phyloP scores from a whole-genome alignment of 2,888 invertebrate species.

The Tetragonisca angustula region DNA sequence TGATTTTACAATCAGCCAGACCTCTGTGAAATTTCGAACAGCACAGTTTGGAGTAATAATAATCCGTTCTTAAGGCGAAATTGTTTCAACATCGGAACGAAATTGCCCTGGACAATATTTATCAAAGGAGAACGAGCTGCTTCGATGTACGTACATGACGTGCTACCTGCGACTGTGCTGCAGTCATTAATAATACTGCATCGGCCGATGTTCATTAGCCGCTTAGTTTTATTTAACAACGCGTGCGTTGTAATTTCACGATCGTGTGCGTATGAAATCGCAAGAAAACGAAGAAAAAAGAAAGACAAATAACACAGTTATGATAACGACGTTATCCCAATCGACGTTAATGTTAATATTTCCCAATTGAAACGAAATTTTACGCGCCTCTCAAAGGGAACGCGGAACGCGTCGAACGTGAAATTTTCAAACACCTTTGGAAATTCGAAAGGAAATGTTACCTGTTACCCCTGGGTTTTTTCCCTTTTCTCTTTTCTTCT shows the following conservation, averaged over 20 bases:
- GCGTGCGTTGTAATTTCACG: background rate
- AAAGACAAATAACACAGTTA: background rate
- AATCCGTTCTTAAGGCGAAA: background rate
- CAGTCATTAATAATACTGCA: background rate
- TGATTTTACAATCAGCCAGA: background rate
- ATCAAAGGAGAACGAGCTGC: background rate
- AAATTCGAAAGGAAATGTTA: background rate
- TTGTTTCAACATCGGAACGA: background rate
- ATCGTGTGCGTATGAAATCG: background rate
- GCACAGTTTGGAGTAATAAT: background rate
- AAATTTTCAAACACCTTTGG: background rate
- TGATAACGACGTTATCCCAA: background rate
- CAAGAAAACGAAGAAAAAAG: too few relatives aligned
- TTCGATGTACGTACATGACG: background rate
- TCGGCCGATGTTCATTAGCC: background rate
- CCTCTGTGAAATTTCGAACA: background rate
- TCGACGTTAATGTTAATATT: background rate
- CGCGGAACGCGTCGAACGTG: background rate
- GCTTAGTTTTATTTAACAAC: background rate
- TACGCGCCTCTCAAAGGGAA: background rate
- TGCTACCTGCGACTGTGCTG: background rate
- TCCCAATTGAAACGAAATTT: background rate
- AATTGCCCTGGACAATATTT: constrained; percentile 4
- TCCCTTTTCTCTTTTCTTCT: too few relatives aligned
- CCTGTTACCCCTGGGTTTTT: background rate